Percentiles rank a stretch among this genome's conserved stretches.
Conservation (phyloP, 1,140 invertebrate species). For the Pseudomyrmex flavicornis region DNA sequence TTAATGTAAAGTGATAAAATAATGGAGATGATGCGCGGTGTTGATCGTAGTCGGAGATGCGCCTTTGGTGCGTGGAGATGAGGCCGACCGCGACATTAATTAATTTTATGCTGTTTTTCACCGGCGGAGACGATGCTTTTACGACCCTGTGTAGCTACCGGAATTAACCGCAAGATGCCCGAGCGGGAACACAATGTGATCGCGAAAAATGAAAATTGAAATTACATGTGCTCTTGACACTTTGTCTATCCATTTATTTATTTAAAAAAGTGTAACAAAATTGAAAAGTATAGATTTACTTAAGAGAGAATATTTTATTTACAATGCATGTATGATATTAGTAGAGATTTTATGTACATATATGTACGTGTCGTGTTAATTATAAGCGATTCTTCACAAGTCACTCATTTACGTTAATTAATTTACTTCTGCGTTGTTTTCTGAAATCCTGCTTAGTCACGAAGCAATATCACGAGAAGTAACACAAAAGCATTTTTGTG, state of each 20-base stretch:
- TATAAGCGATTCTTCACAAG: constrained; percentile 5
- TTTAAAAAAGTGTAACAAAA: neutral
- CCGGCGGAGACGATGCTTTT: constrained; percentile 14
- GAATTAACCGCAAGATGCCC: constrained; percentile 40
- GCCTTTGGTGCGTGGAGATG: neutral
- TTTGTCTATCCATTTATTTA: neutral
- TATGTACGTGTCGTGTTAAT: constrained; percentile 19
- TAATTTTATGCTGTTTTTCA: constrained; percentile 35
- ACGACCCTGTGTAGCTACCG: neutral
- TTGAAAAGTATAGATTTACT: neutral
- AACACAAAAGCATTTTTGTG: neutral
- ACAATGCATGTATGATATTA: too few relatives aligned
- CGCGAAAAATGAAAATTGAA: constrained; percentile 19
- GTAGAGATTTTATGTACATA: neutral
- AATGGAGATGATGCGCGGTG: constrained; percentile 15
- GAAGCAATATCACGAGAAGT: constrained; percentile 20
- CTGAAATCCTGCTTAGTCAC: constrained; percentile 4
- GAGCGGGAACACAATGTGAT: constrained; percentile 7
- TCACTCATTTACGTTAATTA: constrained; percentile 27
- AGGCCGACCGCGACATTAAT: constrained; percentile 17
- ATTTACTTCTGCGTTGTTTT: constrained; percentile 11
- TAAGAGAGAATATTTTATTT: neutral
- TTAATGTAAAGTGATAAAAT: constrained; percentile 46
- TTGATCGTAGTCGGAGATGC: constrained; percentile 14
- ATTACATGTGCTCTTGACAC: neutral